A percentile compares a stretch with the other conserved stretches of the same genome.
Evolutionary conservation across 2,113 vertebrate species (phyloP).

Genomic region (Elachura formosa): DNA sequence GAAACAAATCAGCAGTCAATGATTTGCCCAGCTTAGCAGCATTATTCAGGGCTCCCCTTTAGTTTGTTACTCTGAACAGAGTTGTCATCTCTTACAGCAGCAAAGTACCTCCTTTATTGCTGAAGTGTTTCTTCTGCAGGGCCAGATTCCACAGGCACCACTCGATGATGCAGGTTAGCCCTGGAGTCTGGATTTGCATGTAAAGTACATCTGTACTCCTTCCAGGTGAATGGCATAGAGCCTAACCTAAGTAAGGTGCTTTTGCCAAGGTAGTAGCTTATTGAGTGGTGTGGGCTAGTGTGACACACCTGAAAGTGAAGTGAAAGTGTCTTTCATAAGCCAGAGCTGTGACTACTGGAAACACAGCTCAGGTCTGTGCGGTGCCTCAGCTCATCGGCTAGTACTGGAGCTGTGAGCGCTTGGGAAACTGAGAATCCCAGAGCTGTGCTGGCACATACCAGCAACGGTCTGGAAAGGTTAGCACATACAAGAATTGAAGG

Average conservation of each 20-base stretch:
- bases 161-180: fast-evolving
- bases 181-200: fast-evolving
- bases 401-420: neutral
- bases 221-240: neutral
- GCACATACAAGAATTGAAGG: neutral
- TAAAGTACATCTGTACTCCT: neutral
- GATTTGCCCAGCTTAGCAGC: neutral
- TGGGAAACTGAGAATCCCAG: neutral
- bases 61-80: neutral
- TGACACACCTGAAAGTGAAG: neutral
- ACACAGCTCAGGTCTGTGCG: neutral
- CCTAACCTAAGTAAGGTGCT: too few species aligned
- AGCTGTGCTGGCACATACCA: neutral
- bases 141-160: neutral
- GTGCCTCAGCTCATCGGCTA: neutral
- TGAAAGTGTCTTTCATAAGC: neutral
- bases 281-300: neutral
- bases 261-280: neutral
- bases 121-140: neutral
- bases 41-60: neutral
- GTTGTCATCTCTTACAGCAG: neutral
- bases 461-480: neutral
- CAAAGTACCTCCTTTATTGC: neutral
- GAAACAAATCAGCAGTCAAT: neutral
- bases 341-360: neutral